phyloP scores from a whole-genome alignment of 2,888 invertebrate genomes.

The Arge pagana region DNA sequence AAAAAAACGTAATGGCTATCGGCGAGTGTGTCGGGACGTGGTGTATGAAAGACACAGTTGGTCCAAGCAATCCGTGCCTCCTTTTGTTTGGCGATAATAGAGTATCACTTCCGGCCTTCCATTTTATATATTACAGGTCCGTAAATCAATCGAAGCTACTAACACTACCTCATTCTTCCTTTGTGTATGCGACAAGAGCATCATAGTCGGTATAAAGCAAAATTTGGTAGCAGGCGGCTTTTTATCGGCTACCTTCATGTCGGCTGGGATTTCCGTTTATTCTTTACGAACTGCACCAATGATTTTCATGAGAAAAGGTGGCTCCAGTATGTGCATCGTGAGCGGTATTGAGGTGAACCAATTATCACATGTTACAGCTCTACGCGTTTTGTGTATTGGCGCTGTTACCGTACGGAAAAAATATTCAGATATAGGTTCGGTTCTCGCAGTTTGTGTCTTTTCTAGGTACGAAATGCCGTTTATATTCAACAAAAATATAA shows the following conservation, averaged over 20 bases:
- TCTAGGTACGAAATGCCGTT: slow-evolving; percentile 28
- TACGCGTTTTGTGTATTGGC: slow-evolving; percentile 28
- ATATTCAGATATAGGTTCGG: slow-evolving; percentile 18
- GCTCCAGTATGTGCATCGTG: slow-evolving; percentile 18
- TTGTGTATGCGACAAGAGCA: slow-evolving; percentile 25
- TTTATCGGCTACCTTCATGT: slow-evolving; percentile 23
- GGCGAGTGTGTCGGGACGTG: slow-evolving; percentile 21
- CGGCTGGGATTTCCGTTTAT: slow-evolving; percentile 28
- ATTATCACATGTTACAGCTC: slow-evolving; percentile 31
- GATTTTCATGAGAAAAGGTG: slow-evolving; percentile 22
- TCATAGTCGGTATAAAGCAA: slow-evolving; percentile 21
- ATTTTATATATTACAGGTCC: slow-evolving; percentile 15
- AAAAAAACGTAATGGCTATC: slow-evolving; percentile 33
- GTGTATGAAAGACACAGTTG: slow-evolving; percentile 30
- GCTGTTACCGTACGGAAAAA: slow-evolving; percentile 25
- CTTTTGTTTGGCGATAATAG: slow-evolving; percentile 21
- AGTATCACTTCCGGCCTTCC: slow-evolving; percentile 24
- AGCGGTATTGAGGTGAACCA: slow-evolving; percentile 33
- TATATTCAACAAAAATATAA: too few relatives aligned
- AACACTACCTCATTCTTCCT: slow-evolving; percentile 31
- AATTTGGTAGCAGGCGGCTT: slow-evolving; percentile 23
- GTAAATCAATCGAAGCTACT: slow-evolving; percentile 24
- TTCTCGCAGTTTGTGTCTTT: too few relatives aligned
- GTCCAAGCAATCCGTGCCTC: slow-evolving; percentile 36
- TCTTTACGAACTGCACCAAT: slow-evolving; percentile 33